Percentiles rank a stretch among this genome's conserved stretches.
Evolutionary conservation across 2,888 invertebrate species (phyloP).

Genomic region (Griposia aprilina): DNA sequence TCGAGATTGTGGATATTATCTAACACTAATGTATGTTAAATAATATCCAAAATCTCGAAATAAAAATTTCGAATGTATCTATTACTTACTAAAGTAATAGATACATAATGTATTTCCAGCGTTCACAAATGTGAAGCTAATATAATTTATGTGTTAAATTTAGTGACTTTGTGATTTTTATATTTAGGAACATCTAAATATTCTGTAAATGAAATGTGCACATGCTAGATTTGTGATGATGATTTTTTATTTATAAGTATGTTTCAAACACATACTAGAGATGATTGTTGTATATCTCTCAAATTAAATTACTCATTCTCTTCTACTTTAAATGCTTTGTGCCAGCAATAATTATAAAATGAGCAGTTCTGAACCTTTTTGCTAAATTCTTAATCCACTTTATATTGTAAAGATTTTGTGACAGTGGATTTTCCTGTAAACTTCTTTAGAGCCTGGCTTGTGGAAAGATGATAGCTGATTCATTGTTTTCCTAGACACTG

Average conservation of each 20-base stretch:
- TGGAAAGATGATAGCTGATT: constrained; percentile 52
- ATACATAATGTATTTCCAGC: constrained; percentile 23
- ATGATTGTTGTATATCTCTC: not conserved
- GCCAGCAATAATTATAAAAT: constrained; percentile 9
- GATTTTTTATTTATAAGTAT: not conserved
- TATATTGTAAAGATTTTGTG: constrained; percentile 22
- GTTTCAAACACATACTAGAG: constrained; percentile 14
- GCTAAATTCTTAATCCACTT: constrained; percentile 21
- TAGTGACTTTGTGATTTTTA: constrained; percentile 20
- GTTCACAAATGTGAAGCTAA: constrained; percentile 8
- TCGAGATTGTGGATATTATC: constrained; percentile 18
- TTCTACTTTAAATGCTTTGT: constrained; percentile 25
- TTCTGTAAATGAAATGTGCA: constrained; percentile 16
- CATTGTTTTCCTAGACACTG: constrained; percentile 59
- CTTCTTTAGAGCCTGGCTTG: constrained; percentile 43
- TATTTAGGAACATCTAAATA: constrained; percentile 21
- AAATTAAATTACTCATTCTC: not conserved
- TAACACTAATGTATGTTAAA: not conserved
- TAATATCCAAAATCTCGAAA: too few relatives aligned
- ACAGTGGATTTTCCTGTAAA: constrained; percentile 29
- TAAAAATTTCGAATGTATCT: too few relatives aligned
- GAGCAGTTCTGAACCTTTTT: constrained; percentile 14
- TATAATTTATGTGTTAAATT: constrained; percentile 15
- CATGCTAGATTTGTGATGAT: constrained; percentile 27
- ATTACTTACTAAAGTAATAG: not conserved